Conservation (phyloP, 2,888 invertebrate species). For the Drosophila nr. perissopoda region DNA sequence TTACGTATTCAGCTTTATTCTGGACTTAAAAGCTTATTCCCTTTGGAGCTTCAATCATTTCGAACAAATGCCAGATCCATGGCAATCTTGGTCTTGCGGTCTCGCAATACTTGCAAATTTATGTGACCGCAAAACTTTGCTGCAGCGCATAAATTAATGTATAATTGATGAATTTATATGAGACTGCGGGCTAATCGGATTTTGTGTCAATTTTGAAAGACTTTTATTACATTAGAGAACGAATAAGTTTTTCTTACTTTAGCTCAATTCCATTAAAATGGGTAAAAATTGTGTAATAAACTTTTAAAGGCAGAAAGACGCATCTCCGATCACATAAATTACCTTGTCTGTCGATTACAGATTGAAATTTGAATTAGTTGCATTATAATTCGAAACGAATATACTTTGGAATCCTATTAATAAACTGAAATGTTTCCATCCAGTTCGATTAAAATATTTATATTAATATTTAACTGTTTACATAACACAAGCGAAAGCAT, state of each 20-base stretch:
- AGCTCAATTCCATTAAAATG: background rate
- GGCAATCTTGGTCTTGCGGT: slow-evolving; percentile 51
- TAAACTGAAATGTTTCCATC: background rate
- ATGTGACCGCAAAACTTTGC: slow-evolving; percentile 74
- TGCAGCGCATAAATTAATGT: slow-evolving; percentile 71
- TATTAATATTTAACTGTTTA: background rate
- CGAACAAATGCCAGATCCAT: slow-evolving; percentile 34
- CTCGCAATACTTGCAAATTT: slow-evolving; percentile 63
- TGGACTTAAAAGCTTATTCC: slow-evolving; percentile 52
- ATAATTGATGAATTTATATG: slow-evolving; percentile 73
- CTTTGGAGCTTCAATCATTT: slow-evolving; percentile 60
- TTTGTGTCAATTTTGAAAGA: slow-evolving; percentile 14
- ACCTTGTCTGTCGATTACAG: background rate
- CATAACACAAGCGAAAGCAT: background rate
- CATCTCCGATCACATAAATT: background rate
- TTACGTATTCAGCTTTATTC: slow-evolving; percentile 56
- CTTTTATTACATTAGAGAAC: background rate
- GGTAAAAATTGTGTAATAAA: background rate
- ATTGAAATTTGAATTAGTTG: background rate
- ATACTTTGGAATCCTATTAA: background rate
- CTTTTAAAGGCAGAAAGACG: background rate
- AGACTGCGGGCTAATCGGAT: slow-evolving; percentile 21
- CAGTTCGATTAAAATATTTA: background rate
- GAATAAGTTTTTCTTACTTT: background rate
- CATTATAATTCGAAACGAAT: background rate